Percentiles rank a stretch among this genome's conserved stretches.
Conservation (phyloP, 2,113 vertebrate species). For the Hystrix cristata region DNA sequence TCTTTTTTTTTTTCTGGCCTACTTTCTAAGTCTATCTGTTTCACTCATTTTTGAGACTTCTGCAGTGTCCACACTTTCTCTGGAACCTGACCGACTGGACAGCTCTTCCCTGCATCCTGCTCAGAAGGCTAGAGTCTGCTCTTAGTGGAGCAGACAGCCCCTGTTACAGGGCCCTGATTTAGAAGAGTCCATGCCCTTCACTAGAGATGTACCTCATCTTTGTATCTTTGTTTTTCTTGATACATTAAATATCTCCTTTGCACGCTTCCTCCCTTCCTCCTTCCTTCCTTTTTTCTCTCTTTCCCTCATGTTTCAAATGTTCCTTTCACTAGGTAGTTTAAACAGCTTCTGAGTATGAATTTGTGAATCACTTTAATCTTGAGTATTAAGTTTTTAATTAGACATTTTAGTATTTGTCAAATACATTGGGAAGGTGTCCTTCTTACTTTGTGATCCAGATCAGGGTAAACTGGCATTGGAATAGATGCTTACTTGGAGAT, state of each 20-base stretch:
- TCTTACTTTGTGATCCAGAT: neutral
- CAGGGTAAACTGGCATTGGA: neutral
- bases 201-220: neutral
- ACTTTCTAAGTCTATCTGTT: neutral
- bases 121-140: neutral
- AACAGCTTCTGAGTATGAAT: neutral
- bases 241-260: neutral
- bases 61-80: too few relatives aligned
- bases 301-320: neutral
- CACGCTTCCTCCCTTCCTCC: neutral
- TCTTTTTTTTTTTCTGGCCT: neutral
- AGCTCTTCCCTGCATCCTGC: neutral
- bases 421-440: neutral
- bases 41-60: neutral
- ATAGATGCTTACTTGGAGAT: neutral
- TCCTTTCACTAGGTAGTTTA: neutral
- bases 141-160: neutral
- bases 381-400: neutral
- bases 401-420: neutral
- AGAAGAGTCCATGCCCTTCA: neutral
- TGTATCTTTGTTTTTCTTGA: neutral
- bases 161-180: neutral
- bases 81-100: neutral
- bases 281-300: neutral
- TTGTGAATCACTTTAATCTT: neutral